Base-by-base conservation (phyloP, 2,113 vertebrate genomes). In the Aptenodytes patagonicus region DNA sequence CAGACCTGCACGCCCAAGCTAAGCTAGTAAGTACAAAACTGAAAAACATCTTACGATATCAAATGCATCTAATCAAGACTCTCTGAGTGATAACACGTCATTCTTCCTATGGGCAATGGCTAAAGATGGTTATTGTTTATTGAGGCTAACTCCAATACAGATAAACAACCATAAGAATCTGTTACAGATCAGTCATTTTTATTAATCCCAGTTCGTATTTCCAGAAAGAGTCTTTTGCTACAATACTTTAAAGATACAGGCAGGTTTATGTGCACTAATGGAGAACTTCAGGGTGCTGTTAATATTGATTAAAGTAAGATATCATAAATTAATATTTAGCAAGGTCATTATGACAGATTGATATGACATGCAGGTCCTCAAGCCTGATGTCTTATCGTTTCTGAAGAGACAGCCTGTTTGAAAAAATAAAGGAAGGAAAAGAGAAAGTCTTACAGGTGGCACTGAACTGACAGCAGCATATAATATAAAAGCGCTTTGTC, bases 401-500 rank as follows among this genome's bases (percentile, higher is more conserved):
- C 92, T 96, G 95, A 95, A 94, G 91, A 98, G 95, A 97, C 94
- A 96, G 95, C 69, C 94, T 96, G 95, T 66, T 97, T 86, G 73
- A 92, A 90, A 95, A 93, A 90, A 89, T 89, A 91, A 91, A 95
- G 84, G 69, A 77, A 96, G 91, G 81, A 87, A 92, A 87, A 88
- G 32, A 76, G 82, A 82, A 91, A 79, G 65, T 94, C 97, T 97
- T 98, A 97, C 96, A 98, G 97, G 98, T 97, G 97, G 98, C 97
- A 94, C 89, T 36, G 87, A 97, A 95, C 78, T 97, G 97, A 96
- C 96, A 98, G 96, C 93, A 96, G 95, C 54, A 82, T 92, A 95
- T 82, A 97, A 97, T 96, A 96, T 96, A 98, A 98, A 98, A 98
- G 97, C 80, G 96, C 98, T 98, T 98, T 98, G 98, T 98, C 98